Conservation (phyloP, 2,888 invertebrate species). For the Bruchidius siliquastri region DNA sequence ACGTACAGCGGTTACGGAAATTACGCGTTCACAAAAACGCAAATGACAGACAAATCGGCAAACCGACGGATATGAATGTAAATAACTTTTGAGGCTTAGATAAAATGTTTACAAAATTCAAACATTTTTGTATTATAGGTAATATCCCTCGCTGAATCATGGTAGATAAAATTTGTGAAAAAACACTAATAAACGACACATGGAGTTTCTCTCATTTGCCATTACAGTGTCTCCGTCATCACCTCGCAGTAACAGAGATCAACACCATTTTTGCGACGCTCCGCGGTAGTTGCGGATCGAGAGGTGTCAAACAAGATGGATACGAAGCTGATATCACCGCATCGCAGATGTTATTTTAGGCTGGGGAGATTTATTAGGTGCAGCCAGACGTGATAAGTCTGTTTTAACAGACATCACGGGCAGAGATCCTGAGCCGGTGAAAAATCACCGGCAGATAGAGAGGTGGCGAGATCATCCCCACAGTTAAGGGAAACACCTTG, state of each 20-base stretch:
- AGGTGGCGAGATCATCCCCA: background rate
- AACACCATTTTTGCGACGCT: background rate
- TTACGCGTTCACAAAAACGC: no score
- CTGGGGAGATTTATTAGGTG: constrained; percentile 7
- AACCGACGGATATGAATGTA: no score
- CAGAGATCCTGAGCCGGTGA: background rate
- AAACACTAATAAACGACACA: no score
- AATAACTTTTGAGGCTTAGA: no score
- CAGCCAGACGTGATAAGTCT: background rate
- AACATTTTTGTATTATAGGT: no score
- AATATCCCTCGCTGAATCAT: no score
- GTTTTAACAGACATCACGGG: background rate
- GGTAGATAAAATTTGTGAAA: no score
- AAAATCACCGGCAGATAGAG: background rate
- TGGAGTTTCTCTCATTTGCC: no score
- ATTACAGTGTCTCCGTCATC: background rate
- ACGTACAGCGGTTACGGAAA: no score
- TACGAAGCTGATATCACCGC: constrained; percentile 2
- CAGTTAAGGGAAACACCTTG: background rate
- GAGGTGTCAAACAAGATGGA: constrained; percentile 6
- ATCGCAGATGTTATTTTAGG: constrained; percentile 12
- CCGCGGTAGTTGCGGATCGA: background rate
- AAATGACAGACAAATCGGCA: no score
- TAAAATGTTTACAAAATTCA: no score
- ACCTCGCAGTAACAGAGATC: background rate